Evolutionary conservation across 2,113 vertebrate genomes (phyloP), one percentile per base, ranked within the genome.

Genomic region (Brachypodius melanocephalos): DNA sequence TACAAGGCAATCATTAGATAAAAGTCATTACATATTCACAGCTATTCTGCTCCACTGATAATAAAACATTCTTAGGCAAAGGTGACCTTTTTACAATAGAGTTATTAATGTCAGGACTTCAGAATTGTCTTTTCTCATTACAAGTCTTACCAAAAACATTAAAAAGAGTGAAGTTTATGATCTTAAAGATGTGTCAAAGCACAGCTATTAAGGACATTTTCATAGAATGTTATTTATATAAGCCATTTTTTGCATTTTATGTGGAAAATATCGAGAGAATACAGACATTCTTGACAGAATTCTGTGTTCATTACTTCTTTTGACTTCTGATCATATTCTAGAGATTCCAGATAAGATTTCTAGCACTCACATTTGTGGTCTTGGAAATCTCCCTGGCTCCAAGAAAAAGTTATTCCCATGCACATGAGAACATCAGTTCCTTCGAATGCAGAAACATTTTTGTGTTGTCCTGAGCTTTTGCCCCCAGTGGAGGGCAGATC

Each of bases 31-130:
- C 97, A 97, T 94, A 98, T 98, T 96, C 97, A 85, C 85, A 94
- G 96, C 96, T 95, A 91, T 95, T 97, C 97, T 94, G 96, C 96
- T 96, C 85, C 94, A 43, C 95, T 95, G 97, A 97, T 98, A 98
- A 98, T 98, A 98, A 97, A 96, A 93, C 88, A 76, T 97, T 97
- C 93, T 93, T 97, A 96, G 95, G 93, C 96, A 95, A 98, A 98
- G 97, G 96, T 98, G 98, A 98, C 98, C 98, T 98, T 98, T 98
- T 93, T 85, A 95, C 94, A 96, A 96, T 90, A 96, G 96, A 97
- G 94, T 97, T 97, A 97, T 97, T 98, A 98, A 96, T 95, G 97
- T 97, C 97, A 98, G 95, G 88, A 76, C 93, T 96, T 94, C 89
- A 93, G 93, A 92, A 92, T 81, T 96, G 92, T 96, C 95, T 95